These are phyloP conservation scores for Neria commutata DNA, from an alignment of 2,888 invertebrate genomes.

Conservation along the genomic window DNA sequence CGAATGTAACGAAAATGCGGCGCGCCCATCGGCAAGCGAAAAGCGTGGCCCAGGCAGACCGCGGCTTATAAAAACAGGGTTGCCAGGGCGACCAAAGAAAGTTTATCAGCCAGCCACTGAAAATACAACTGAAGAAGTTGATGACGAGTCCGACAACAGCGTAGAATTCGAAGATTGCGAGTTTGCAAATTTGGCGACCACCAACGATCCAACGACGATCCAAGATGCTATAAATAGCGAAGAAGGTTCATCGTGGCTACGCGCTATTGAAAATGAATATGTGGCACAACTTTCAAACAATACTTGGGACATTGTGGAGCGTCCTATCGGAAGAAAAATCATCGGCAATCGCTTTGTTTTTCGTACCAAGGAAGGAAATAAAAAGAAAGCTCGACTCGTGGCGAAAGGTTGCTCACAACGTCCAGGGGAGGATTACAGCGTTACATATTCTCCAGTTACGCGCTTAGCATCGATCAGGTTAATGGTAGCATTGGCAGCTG, in stretches of 20 bases:
- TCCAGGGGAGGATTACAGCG: conserved; percentile 25
- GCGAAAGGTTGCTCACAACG: conserved; percentile 31
- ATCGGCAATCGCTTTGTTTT: conserved; percentile 26
- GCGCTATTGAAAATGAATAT: conserved; percentile 30
- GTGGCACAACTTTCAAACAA: conserved; percentile 26
- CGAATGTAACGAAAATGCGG: no score
- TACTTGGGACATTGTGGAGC: conserved; percentile 29
- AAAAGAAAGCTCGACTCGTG: conserved; percentile 29
- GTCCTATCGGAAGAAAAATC: conserved; percentile 17
- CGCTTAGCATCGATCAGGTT: conserved; percentile 22
- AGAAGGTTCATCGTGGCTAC: conserved; percentile 17
- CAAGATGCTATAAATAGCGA: conserved; percentile 2
- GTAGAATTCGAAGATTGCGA: not conserved
- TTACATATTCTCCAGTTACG: conserved; percentile 29
- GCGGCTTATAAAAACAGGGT: not conserved
- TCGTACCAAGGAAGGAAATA: conserved; percentile 20
- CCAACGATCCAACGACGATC: not conserved
- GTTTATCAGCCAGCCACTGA: not conserved
- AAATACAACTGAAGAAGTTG: not conserved
- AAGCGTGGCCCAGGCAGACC: not conserved
- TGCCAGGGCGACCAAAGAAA: conserved; percentile 14
- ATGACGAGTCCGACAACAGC: not conserved
- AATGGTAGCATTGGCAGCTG: conserved; percentile 20
- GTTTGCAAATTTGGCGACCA: not conserved
- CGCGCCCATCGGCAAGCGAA: no score